These are phyloP conservation scores for Podiceps cristatus DNA, from an alignment of 2,113 vertebrate genomes.

Conservation along the genomic window DNA sequence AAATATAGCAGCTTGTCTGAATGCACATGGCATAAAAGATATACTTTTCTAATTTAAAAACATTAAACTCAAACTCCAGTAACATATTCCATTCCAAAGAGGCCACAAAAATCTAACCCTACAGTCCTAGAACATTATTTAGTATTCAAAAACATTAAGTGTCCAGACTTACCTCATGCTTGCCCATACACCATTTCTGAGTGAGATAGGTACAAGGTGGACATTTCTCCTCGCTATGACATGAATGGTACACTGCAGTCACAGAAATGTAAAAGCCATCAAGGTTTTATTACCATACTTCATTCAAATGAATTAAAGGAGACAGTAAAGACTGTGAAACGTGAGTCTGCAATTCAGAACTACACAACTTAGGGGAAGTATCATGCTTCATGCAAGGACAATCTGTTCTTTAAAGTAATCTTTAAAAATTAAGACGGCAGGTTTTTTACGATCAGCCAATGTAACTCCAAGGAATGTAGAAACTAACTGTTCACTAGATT, in stretches of 20 bases:
- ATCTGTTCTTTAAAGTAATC: background rate
- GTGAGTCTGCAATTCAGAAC: background rate
- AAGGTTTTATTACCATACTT: background rate
- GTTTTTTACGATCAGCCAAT: background rate
- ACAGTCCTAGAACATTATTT: background rate
- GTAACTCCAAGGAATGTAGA: background rate
- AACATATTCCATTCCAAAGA: background rate
- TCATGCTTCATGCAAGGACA: background rate
- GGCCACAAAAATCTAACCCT: background rate
- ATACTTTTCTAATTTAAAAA: background rate
- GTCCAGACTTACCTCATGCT: conserved; percentile 89
- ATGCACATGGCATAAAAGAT: background rate
- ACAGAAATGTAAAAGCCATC: background rate
- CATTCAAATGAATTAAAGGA: background rate
- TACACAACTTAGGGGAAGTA: background rate
- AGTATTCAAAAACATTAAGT: background rate
- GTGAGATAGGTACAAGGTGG: conserved; percentile 97
- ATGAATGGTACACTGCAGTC: conserved; percentile 92
- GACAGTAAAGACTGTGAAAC: background rate
- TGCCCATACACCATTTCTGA: conserved; percentile 99
- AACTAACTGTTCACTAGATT: background rate
- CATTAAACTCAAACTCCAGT: background rate
- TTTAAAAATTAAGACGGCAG: background rate
- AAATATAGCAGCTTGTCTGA: background rate
- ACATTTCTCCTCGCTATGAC: conserved; percentile 95